phyloP scores from a whole-genome alignment of 2,113 vertebrate species.

The Erpornis zantholeuca region DNA sequence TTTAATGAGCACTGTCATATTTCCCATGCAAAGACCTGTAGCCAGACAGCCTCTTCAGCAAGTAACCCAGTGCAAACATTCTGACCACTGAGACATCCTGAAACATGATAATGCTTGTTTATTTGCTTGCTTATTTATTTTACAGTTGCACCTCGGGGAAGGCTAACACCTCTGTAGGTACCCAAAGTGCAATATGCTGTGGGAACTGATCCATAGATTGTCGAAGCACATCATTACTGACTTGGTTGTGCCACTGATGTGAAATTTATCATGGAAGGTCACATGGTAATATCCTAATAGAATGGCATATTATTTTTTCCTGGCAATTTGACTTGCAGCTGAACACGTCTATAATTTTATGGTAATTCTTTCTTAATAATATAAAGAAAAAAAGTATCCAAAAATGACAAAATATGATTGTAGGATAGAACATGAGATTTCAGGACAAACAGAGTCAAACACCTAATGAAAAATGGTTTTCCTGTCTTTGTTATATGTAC shows the following conservation, averaged over 20 bases:
- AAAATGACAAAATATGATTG: neutral
- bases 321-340: neutral
- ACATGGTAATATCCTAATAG: neutral
- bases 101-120: neutral
- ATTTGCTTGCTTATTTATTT: neutral
- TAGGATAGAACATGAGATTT: neutral
- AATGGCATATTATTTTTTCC: neutral
- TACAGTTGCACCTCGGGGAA: neutral
- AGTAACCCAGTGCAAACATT: neutral
- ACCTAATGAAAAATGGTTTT: neutral
- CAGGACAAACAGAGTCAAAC: neutral
- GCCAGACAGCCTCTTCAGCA: neutral
- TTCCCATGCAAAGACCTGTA: neutral
- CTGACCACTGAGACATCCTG: neutral
- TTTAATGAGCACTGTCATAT: neutral
- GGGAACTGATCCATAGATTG: neutral
- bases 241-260: neutral
- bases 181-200: neutral
- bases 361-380: neutral
- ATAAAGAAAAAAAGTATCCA: neutral
- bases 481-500: neutral
- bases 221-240: neutral
- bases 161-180: neutral
- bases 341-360: neutral
- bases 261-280: neutral